These are phyloP conservation scores for Pantherophis alleghaniensis DNA, from an alignment of 2,797 vertebrate genomes.

Conservation along the genomic window DNA sequence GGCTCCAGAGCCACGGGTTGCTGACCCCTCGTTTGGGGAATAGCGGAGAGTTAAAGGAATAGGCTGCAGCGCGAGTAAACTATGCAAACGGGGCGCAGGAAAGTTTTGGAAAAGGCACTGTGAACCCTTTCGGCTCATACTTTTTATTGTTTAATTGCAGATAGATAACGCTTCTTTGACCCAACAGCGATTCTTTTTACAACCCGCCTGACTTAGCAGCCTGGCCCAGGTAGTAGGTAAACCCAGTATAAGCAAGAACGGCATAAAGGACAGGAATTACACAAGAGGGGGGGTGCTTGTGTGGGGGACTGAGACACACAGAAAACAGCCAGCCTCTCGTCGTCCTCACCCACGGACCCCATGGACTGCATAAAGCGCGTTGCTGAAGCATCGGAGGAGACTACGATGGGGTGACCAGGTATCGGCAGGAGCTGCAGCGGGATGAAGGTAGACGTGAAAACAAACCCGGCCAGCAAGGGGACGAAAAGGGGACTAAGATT, in stretches of 20 bases:
- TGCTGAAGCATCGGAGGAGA: constrained; percentile 86
- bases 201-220: background rate
- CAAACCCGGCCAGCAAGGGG: background rate
- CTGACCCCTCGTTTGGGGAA: background rate
- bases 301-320: rapidly evolving
- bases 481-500: too few species aligned
- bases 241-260: rapidly evolving
- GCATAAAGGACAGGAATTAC: too few species aligned
- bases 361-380: constrained; percentile 88
- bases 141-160: background rate
- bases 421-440: background rate
- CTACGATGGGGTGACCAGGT: constrained; percentile 86
- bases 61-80: constrained; percentile 57
- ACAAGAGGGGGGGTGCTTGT: rapidly evolving
- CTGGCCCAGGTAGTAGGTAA: constrained; percentile 85
- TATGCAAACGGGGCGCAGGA: constrained; percentile 68
- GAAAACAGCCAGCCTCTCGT: rapidly evolving
- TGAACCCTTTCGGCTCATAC: background rate
- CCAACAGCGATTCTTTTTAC: rapidly evolving
- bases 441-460: rapidly evolving
- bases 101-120: background rate
- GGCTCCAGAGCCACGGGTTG: too few species aligned
- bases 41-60: constrained; percentile 36
- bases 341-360: constrained; percentile 37
- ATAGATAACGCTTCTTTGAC: background rate